These are phyloP conservation scores for Chamaea fasciata DNA, from an alignment of 2,113 vertebrate genomes.

Conservation along the genomic window DNA sequence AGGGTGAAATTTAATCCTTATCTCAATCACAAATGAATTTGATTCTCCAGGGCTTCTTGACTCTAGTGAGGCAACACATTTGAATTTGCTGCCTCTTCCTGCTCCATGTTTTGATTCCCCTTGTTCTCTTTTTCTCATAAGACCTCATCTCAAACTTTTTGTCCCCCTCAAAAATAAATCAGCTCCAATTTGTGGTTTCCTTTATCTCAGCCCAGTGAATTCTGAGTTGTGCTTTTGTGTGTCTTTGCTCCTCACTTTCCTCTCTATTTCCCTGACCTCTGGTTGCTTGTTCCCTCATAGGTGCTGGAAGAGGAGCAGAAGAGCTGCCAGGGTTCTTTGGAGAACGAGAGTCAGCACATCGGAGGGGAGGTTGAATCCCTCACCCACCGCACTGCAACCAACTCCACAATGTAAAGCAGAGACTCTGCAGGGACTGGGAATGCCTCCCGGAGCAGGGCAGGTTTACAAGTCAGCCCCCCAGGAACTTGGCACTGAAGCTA, in stretches of 20 bases:
- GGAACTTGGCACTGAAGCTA: neutral
- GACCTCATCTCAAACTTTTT: neutral
- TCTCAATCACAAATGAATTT: neutral
- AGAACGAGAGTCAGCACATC: conserved; percentile 64
- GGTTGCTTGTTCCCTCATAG: conserved; percentile 41
- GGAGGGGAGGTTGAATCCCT: conserved; percentile 69
- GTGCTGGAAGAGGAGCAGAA: conserved; percentile 73
- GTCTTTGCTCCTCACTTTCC: neutral
- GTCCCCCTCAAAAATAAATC: neutral
- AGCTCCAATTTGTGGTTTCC: neutral
- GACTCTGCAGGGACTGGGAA: conserved; percentile 68
- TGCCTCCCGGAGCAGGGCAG: neutral
- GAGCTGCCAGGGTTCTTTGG: conserved; percentile 76
- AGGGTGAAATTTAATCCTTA: neutral
- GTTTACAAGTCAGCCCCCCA: neutral
- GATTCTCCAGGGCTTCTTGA: neutral
- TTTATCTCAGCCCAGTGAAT: neutral
- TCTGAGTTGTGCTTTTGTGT: neutral
- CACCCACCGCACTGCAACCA: conserved; percentile 66
- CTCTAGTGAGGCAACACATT: neutral
- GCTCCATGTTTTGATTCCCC: neutral
- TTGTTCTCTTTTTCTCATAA: neutral
- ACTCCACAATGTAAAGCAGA: conserved; percentile 54
- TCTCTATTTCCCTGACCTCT: neutral
- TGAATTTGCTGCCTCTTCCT: neutral